A percentile compares a stretch with the other conserved stretches of the same genome.
Conservation (phyloP, 2,113 vertebrate species). For the Nibea albiflora region DNA sequence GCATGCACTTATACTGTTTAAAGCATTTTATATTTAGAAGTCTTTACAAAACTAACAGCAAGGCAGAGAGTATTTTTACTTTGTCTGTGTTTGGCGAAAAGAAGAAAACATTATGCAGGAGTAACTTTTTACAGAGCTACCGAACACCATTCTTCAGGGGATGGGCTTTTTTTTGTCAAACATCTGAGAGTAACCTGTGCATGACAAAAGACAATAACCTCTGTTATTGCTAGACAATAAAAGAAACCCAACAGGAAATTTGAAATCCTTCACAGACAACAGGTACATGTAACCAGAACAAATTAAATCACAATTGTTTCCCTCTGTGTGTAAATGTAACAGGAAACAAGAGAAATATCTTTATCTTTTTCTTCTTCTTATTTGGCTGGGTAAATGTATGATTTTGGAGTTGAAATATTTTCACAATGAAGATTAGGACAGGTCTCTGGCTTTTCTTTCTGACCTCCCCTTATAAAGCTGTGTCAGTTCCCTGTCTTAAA, state of each 20-base stretch:
- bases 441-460: neutral
- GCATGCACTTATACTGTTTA: neutral
- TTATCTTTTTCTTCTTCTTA: neutral
- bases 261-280: neutral
- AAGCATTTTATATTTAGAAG: neutral
- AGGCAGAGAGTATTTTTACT: neutral
- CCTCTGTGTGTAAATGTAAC: neutral
- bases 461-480: constrained; percentile 1
- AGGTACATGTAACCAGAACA: neutral
- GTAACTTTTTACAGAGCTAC: too few relatives aligned
- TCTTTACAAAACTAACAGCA: neutral
- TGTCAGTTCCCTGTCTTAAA: constrained; percentile 26
- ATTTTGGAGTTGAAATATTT: constrained; percentile 1
- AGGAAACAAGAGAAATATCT: neutral
- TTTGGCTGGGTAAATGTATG: neutral
- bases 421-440: neutral
- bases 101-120: too few relatives aligned
- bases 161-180: too few relatives aligned
- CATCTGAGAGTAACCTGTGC: too few relatives aligned
- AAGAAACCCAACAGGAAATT: neutral
- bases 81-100: neutral
- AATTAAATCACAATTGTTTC: neutral
- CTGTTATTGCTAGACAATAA: neutral
- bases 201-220: too few relatives aligned
- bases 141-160: too few relatives aligned